A percentile compares a stretch with the other conserved stretches of the same genome.
Evolutionary conservation across 35 echinoderm and acorn worm species (phyloP).

Genomic region (Nesometra sesokonis): DNA sequence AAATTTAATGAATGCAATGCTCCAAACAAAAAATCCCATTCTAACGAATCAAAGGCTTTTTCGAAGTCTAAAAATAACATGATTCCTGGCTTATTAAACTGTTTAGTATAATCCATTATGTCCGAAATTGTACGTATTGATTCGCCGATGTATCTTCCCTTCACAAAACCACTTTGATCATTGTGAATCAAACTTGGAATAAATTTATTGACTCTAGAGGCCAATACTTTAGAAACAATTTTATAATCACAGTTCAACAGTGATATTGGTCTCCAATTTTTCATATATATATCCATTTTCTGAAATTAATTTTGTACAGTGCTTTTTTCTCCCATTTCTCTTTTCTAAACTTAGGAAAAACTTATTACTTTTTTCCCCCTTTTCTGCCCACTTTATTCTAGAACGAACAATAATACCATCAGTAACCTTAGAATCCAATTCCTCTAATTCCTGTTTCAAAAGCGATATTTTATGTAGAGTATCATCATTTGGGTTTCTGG

Average conservation of each 20-base stretch:
- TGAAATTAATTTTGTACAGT: too few species aligned
- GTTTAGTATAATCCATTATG: background rate
- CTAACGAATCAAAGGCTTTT: background rate
- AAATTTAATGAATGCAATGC: background rate
- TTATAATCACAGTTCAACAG: background rate
- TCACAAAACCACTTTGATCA: constrained; percentile 6
- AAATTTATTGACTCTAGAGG: background rate
- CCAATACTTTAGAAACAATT: background rate
- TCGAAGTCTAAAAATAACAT: background rate
- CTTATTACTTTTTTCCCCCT: too few species aligned
- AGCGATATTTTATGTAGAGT: too few species aligned
- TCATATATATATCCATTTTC: background rate
- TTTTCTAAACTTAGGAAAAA: too few species aligned
- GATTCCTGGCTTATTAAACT: background rate
- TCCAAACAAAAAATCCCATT: background rate
- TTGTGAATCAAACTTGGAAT: background rate
- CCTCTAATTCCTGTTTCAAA: too few species aligned
- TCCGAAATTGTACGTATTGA: background rate
- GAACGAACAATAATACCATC: too few species aligned
- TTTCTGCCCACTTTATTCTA: too few species aligned
- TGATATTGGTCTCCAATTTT: constrained; percentile 3
- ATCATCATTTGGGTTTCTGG: too few species aligned
- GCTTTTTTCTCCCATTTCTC: too few species aligned
- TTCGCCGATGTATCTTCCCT: background rate
- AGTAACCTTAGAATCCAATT: too few species aligned